These are phyloP conservation scores for Amiota minor DNA, from an alignment of 2,888 invertebrate species.

Conservation along the genomic window DNA sequence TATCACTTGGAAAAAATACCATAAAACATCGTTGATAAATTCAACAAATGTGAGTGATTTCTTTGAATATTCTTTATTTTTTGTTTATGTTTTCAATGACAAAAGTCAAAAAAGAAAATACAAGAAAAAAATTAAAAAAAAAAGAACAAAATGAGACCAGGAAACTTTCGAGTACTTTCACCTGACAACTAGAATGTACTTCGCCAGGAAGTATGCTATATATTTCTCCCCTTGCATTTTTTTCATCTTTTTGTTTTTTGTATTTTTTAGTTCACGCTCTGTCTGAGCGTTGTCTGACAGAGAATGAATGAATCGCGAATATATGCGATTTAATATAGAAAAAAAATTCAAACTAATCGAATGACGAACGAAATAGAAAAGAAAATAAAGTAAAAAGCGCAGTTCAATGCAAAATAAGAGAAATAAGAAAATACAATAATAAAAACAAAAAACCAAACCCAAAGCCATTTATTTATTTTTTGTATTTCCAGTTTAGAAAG, in stretches of 20 bases:
- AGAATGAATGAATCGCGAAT: slow-evolving; percentile 43
- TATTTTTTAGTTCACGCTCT: not conserved
- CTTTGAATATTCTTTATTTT: not conserved
- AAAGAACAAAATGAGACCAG: slow-evolving; percentile 23
- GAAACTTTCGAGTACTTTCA: slow-evolving; percentile 55
- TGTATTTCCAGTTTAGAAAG: too few relatives aligned
- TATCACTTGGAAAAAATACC: slow-evolving; percentile 39
- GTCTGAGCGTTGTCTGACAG: slow-evolving; percentile 37
- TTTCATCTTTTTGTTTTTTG: not conserved
- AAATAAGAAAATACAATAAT: slow-evolving; percentile 19
- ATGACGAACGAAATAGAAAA: slow-evolving; percentile 49
- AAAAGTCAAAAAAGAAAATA: slow-evolving; percentile 27
- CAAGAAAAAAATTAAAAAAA: slow-evolving; percentile 33
- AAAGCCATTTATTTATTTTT: slow-evolving; percentile 36
- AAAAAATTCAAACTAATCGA: slow-evolving; percentile 66
- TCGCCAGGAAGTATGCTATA: slow-evolving; percentile 57
- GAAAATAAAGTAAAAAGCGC: slow-evolving; percentile 39
- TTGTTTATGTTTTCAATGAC: not conserved
- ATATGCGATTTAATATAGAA: slow-evolving; percentile 51
- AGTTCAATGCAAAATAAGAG: not conserved
- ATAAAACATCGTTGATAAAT: slow-evolving; percentile 26
- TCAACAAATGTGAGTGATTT: slow-evolving; percentile 51
- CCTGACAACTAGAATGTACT: slow-evolving; percentile 52
- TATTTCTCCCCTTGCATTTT: slow-evolving; percentile 41
- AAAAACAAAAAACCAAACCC: slow-evolving; percentile 46